Evolutionary conservation across 2,113 vertebrate genomes (phyloP), one percentile per base, ranked within the genome.

Genomic region (Sclerurus mexicanus): DNA sequence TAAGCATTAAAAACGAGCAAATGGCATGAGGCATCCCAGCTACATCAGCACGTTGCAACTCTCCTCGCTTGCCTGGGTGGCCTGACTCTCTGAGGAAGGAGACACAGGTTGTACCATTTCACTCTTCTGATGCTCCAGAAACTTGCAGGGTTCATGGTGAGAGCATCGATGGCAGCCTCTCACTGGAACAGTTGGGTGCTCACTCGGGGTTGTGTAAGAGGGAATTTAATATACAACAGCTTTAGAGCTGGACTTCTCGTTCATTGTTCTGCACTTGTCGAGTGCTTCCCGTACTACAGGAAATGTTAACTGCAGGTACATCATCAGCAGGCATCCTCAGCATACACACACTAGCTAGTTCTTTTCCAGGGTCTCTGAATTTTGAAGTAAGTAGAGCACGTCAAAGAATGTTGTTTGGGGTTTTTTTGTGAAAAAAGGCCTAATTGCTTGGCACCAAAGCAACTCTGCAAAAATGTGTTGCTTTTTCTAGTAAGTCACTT

Each of bases 181-280:
- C 78, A 14, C 60, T 50, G 15, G 10, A 46, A 37, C 0, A 47
- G 14, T 3, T 28, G 67, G 68, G 33, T 42, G 46, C 82, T 77
- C n/a, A 40, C 21, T 1, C 66, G 53, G 0, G 0, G 6, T 30
- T 64, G 53, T 76, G 16, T 69, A 53, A 75, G 59, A 81, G 42
- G 25, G 9, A 42, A 19, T 47, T 66, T 23, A 59, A 55, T 87
- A 93, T n/a, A 84, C 63, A 75, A 83, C 10, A 49, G 68, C 35
- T 74, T 62, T 39, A 12, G 59, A 90, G 50, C 59, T 46, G 37
- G 23, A n/a, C 31, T 90, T 89, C 42, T 82, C 6, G 0, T 46
- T 56, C 31, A 6, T 50, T 69, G 49, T 35, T 85, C 78, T 76
- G 50, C 67, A 77, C 47, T 80, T 96, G 87, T 67, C 74, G 93